A percentile compares a stretch with the other conserved stretches of the same genome.
These are phyloP conservation scores for Drosophila pectinifera DNA, from an alignment of 1,140 invertebrate genomes.

Conservation along the genomic window DNA sequence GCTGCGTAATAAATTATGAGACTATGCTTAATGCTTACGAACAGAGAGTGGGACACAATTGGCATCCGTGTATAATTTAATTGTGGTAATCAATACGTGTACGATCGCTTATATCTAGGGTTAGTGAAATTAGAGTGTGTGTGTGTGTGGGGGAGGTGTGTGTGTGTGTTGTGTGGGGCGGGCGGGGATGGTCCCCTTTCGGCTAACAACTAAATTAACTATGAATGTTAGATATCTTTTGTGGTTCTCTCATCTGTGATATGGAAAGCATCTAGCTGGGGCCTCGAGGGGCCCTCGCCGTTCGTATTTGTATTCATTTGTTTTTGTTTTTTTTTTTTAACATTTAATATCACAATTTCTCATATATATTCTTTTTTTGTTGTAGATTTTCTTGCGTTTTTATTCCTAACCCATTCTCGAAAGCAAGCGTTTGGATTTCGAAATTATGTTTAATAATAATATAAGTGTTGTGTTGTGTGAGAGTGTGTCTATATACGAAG, in stretches of 20 bases:
- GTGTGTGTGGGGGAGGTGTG: conserved; percentile 32
- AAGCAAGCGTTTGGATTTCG: conserved; percentile 61
- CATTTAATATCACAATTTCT: conserved; percentile 82
- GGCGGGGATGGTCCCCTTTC: conserved; percentile 40
- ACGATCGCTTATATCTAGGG: conserved; percentile 50
- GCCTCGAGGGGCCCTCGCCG: conserved; percentile 28
- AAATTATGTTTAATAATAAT: conserved; percentile 43
- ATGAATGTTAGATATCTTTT: conserved; percentile 76
- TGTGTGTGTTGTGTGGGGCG: too few relatives aligned
- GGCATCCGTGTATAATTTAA: conserved; percentile 56
- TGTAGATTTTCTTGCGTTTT: conserved; percentile 46
- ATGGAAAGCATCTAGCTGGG: conserved; percentile 74
- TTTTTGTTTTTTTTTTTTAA: conserved; percentile 52
- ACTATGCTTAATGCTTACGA: conserved; percentile 72
- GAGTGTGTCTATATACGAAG: conserved; percentile 36
- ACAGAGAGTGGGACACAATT: conserved; percentile 65
- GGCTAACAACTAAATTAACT: conserved; percentile 76
- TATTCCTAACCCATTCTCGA: conserved; percentile 48
- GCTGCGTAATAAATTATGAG: conserved; percentile 78
- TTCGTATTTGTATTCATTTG: conserved; percentile 41
- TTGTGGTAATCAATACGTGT: conserved; percentile 42
- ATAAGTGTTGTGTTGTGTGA: conserved; percentile 18
- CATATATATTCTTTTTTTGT: conserved; percentile 46
- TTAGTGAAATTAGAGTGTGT: conserved; percentile 47
- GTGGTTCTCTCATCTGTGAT: conserved; percentile 72